These are phyloP conservation scores for Agrochola circellaris DNA, from an alignment of 2,888 invertebrate species.

Conservation along the genomic window DNA sequence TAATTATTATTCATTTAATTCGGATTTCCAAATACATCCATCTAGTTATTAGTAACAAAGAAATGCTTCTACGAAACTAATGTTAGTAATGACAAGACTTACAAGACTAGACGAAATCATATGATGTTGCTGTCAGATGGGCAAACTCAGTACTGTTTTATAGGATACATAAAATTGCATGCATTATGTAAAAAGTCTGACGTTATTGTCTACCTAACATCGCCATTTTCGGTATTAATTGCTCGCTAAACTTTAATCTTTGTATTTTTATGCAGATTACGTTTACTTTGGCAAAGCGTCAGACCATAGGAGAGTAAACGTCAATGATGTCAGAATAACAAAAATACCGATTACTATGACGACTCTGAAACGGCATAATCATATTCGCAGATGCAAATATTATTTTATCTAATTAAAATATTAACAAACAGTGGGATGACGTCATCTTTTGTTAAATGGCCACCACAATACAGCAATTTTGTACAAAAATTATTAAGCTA, in stretches of 20 bases:
- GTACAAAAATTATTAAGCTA: not conserved
- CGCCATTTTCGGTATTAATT: not conserved
- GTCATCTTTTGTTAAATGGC: not conserved
- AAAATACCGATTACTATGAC: not conserved
- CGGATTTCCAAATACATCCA: too few species aligned
- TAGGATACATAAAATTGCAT: not conserved
- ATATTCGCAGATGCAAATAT: conserved; percentile 7
- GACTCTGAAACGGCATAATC: not conserved
- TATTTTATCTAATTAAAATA: conserved; percentile 6
- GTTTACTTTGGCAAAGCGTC: conserved; percentile 23
- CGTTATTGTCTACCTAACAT: not conserved
- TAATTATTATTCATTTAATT: too few species aligned
- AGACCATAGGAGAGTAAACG: conserved; percentile 20
- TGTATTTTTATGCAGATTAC: conserved; percentile 13
- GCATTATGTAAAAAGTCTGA: not conserved
- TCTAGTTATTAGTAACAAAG: too few species aligned
- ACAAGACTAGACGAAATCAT: too few species aligned
- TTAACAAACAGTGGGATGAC: not conserved
- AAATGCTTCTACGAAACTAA: too few species aligned
- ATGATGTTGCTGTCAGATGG: too few species aligned
- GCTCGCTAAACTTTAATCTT: conserved; percentile 6
- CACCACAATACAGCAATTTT: not conserved
- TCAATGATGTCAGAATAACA: not conserved
- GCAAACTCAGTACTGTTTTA: not conserved
- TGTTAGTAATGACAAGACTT: too few species aligned